phyloP scores from a whole-genome alignment of 2,113 vertebrate genomes.

The Caloenas nicobarica region DNA sequence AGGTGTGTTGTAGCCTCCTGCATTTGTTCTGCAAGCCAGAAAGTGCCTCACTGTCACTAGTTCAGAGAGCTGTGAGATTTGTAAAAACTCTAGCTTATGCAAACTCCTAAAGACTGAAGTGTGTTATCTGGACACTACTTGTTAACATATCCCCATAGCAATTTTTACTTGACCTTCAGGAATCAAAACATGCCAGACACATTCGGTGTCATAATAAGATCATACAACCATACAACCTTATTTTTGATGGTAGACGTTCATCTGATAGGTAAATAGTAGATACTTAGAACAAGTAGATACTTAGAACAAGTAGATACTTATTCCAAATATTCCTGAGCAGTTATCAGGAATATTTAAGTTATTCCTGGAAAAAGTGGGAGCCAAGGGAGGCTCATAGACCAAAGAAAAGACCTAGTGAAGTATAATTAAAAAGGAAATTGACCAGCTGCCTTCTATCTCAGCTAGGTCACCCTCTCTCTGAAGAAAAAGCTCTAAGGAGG shows the following conservation, averaged over 20 bases:
- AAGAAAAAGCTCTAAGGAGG: neutral
- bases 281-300: neutral
- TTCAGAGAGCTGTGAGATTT: neutral
- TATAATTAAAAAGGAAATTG: neutral
- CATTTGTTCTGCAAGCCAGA: neutral
- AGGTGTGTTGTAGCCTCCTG: neutral
- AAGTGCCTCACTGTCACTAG: neutral
- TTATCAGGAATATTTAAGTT: neutral
- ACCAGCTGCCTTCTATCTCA: neutral
- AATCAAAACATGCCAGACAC: neutral
- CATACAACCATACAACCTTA: neutral
- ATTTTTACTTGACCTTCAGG: neutral
- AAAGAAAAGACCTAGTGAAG: neutral
- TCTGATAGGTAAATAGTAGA: neutral
- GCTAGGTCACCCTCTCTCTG: neutral
- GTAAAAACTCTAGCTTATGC: neutral
- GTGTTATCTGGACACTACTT: neutral
- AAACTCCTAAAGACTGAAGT: neutral
- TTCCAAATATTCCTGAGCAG: neutral
- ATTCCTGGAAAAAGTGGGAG: neutral
- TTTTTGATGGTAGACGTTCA: neutral
- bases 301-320: neutral
- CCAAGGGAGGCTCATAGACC: neutral
- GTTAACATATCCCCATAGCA: neutral
- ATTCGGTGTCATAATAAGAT: neutral